These are phyloP conservation scores for Anthopleura xanthogrammica DNA, from an alignment of 92 coral and sea anemone genomes.

Conservation along the genomic window DNA sequence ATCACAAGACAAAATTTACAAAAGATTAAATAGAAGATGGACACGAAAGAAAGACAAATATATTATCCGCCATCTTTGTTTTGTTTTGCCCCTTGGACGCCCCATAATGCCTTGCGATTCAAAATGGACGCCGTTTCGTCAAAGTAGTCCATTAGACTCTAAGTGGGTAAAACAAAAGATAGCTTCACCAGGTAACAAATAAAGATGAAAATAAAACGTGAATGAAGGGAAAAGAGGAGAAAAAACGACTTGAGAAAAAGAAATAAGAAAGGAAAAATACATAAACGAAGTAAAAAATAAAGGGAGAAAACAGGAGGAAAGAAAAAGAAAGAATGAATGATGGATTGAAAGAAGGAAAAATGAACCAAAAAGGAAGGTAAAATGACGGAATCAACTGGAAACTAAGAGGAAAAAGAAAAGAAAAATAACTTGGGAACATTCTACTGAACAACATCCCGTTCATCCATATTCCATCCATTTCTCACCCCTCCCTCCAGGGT, in stretches of 20 bases:
- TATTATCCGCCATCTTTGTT: too few relatives aligned
- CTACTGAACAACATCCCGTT: not conserved
- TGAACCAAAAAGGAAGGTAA: too few relatives aligned
- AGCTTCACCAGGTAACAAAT: not conserved
- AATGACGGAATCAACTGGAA: too few relatives aligned
- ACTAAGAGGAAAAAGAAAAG: not conserved
- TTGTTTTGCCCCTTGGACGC: too few relatives aligned
- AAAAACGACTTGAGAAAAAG: not conserved
- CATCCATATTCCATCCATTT: not conserved
- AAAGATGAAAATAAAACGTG: not conserved
- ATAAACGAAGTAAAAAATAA: not conserved
- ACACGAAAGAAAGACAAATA: too few relatives aligned
- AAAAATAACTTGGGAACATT: not conserved
- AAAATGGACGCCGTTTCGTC: not conserved
- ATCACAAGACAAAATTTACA: too few relatives aligned
- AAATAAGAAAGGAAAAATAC: too few relatives aligned
- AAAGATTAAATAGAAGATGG: too few relatives aligned
- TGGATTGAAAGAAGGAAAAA: too few relatives aligned
- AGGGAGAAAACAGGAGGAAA: not conserved
- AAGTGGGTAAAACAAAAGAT: not conserved
- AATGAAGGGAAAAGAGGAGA: not conserved
- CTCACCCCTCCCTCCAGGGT: slow-evolving; percentile 44
- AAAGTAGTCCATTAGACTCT: not conserved
- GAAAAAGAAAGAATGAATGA: too few relatives aligned
- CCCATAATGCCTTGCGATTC: too few relatives aligned